phyloP scores from a whole-genome alignment of 2,113 vertebrate genomes.

The Onychorhynchus coronatus region DNA sequence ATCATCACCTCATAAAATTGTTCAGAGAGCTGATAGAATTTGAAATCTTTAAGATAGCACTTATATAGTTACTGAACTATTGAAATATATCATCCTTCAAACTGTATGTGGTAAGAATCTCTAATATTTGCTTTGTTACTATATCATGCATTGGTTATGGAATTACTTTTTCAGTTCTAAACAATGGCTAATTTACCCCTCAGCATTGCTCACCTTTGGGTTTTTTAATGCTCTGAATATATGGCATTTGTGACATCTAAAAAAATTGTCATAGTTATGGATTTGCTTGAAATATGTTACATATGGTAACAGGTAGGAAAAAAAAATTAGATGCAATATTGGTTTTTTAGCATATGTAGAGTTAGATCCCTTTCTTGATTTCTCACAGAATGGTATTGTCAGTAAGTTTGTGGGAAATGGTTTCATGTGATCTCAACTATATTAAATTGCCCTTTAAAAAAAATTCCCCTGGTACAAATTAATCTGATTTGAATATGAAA shows the following conservation, averaged over 20 bases:
- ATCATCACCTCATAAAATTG: not conserved
- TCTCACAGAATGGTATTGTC: not conserved
- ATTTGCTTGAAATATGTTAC: not conserved
- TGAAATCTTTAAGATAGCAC: not conserved
- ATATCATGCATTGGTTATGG: not conserved
- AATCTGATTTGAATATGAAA: not conserved
- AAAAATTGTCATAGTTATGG: not conserved
- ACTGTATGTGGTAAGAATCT: not conserved
- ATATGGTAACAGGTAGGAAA: not conserved
- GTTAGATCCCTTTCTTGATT: not conserved
- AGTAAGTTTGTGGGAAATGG: not conserved
- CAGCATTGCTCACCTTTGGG: not conserved
- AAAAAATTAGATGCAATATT: not conserved
- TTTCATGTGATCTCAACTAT: not conserved
- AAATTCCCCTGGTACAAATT: not conserved
- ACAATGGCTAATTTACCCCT: not conserved
- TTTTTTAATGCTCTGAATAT: not conserved
- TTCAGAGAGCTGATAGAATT: not conserved
- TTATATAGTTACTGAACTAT: not conserved
- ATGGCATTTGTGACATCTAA: not conserved
- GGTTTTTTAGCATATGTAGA: not conserved
- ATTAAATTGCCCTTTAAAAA: not conserved
- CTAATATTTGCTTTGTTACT: not conserved
- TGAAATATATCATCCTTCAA: conserved; percentile 32
- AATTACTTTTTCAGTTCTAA: not conserved